Conservation (phyloP, 2,888 invertebrate species). For the Eueremaeus valkanovi region DNA sequence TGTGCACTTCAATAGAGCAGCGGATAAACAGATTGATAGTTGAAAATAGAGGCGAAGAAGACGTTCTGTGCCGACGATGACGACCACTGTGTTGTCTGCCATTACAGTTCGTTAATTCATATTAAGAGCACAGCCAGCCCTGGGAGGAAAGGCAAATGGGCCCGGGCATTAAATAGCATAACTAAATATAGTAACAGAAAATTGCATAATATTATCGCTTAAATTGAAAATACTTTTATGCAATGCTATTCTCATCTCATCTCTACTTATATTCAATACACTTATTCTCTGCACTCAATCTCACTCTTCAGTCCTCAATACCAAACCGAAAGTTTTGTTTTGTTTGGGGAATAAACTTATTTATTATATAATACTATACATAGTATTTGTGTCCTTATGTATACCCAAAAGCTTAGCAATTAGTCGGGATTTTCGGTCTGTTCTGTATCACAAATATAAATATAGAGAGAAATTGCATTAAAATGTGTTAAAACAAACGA, state of each 20-base stretch:
- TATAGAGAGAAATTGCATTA: too few relatives aligned
- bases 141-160: not conserved
- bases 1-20: not conserved
- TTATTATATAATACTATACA: not conserved
- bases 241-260: too few relatives aligned
- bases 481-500: too few relatives aligned
- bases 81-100: slow-evolving; percentile 9
- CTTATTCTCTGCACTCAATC: not conserved
- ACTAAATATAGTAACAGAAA: too few relatives aligned
- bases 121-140: not conserved
- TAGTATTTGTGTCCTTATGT: not conserved
- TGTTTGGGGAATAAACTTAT: slow-evolving; percentile 8
- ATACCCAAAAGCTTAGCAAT: not conserved
- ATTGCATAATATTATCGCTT: not conserved
- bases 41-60: not conserved
- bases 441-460: too few relatives aligned
- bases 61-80: not conserved
- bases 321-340: not conserved
- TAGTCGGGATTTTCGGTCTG: too few relatives aligned
- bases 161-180: too few relatives aligned
- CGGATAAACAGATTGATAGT: too few relatives aligned
- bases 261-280: slow-evolving; percentile 7
- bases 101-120: slow-evolving; percentile 16
- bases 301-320: too few relatives aligned
- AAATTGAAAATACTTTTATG: not conserved